phyloP scores from a whole-genome alignment of 2,113 vertebrate genomes.

The Penelope pileata region DNA sequence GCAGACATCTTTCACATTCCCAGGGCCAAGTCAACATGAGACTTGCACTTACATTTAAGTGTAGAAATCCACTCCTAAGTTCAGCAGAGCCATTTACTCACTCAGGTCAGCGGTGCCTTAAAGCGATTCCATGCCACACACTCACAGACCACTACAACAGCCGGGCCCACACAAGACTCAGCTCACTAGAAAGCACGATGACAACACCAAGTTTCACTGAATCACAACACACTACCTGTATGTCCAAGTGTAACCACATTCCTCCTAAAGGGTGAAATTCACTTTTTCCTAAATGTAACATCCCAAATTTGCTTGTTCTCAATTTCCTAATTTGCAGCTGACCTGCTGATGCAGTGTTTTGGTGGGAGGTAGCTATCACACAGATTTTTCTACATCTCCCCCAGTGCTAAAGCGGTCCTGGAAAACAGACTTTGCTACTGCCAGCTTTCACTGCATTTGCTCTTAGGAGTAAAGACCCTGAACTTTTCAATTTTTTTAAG shows the following conservation, averaged over 20 bases:
- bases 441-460: neutral
- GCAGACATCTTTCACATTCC: neutral
- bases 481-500: neutral
- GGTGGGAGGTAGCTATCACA: neutral
- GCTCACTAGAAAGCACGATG: rapidly evolving
- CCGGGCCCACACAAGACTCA: neutral
- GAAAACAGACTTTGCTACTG: neutral
- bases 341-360: neutral
- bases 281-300: neutral
- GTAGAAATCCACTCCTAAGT: rapidly evolving
- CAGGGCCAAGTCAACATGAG: neutral
- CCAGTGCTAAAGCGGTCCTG: neutral
- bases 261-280: neutral
- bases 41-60: neutral
- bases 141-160: neutral
- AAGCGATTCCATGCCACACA: neutral
- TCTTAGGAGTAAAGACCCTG: neutral
- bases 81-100: neutral
- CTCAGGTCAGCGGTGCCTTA: neutral
- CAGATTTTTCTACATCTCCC: neutral
- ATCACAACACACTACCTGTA: rapidly evolving
- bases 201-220: neutral
- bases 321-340: rapidly evolving
- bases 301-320: neutral
- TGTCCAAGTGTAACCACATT: rapidly evolving